phyloP scores from a whole-genome alignment of 2,113 vertebrate species.

The Morone saxatilis region DNA sequence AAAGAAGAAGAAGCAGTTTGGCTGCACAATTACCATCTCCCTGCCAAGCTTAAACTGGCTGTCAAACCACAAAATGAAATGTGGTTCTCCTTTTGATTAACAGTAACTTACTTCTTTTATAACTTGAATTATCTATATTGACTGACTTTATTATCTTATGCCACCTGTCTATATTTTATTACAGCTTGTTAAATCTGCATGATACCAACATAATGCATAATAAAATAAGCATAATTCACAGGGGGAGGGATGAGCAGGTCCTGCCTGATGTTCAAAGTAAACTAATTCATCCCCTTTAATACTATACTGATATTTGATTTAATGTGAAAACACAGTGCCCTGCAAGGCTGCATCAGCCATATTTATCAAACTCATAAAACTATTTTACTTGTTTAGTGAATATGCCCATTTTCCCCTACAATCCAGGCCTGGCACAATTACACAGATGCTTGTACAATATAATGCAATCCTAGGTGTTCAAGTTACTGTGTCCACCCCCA shows the following conservation, averaged over 20 bases:
- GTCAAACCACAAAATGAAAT: background rate
- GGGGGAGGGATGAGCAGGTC: background rate
- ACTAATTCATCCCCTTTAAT: background rate
- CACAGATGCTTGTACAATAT: slow-evolving; percentile 11
- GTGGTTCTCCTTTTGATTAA: background rate
- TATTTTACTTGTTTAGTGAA: background rate
- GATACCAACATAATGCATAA: background rate
- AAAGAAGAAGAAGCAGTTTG: no score
- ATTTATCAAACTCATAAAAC: slow-evolving; percentile 7
- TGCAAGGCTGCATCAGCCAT: background rate
- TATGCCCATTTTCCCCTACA: background rate
- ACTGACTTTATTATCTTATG: background rate
- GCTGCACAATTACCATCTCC: no score
- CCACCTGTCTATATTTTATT: background rate
- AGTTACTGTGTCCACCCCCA: background rate
- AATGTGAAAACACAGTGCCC: background rate
- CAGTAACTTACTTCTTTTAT: background rate
- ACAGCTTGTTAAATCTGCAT: background rate
- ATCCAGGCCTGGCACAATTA: slow-evolving; percentile 10
- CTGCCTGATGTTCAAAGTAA: background rate
- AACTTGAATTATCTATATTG: background rate
- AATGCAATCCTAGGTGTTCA: slow-evolving; percentile 1
- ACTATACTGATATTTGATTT: background rate
- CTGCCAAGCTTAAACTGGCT: no score
- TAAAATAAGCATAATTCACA: background rate